Conservation (phyloP, 2,113 vertebrate species). For the Myodes glareolus region DNA sequence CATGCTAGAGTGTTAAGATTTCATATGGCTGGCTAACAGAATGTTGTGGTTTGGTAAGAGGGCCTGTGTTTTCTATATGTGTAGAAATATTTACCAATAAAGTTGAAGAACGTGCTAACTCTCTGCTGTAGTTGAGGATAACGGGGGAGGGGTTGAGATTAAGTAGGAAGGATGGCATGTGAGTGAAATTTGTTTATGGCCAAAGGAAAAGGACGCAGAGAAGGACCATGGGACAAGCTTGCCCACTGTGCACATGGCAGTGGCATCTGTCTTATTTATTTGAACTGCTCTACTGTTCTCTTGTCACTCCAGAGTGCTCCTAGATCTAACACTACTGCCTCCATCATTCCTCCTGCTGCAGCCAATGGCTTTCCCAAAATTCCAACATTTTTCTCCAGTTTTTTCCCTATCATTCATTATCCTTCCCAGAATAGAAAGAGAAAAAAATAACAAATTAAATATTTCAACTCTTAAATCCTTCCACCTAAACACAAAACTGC, state of each 20-base stretch:
- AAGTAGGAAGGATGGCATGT: not conserved
- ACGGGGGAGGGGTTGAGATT: too few species aligned
- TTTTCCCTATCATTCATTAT: not conserved
- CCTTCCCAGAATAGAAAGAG: not conserved
- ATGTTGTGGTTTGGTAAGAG: not conserved
- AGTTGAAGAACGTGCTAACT: not conserved
- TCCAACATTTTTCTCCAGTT: not conserved
- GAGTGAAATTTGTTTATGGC: not conserved
- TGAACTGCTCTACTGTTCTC: not conserved
- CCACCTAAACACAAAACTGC: not conserved
- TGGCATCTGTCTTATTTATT: not conserved
- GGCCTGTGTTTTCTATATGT: not conserved
- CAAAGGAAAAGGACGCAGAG: not conserved
- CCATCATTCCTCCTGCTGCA: not conserved
- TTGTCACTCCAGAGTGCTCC: slow-evolving; percentile 12
- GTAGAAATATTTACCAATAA: not conserved
- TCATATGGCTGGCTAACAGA: not conserved
- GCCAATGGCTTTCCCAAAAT: not conserved
- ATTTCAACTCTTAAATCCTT: not conserved
- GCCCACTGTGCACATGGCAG: not conserved
- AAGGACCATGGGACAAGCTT: not conserved
- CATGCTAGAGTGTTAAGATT: not conserved
- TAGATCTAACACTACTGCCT: not conserved
- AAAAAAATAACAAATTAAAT: not conserved
- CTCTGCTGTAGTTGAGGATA: not conserved